phyloP scores from a whole-genome alignment of 2,888 invertebrate genomes.

The Cephus spinipes region DNA sequence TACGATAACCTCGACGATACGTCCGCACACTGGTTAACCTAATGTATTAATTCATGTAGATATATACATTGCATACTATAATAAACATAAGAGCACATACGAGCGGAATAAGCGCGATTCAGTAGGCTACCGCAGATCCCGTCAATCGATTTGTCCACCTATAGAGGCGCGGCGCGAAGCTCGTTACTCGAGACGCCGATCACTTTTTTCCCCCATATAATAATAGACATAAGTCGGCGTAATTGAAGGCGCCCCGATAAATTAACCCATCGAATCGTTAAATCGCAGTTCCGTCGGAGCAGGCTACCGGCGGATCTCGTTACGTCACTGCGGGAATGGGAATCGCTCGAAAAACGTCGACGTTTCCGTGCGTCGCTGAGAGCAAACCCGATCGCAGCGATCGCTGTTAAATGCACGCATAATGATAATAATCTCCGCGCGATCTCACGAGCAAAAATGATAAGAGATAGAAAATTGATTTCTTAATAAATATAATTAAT shows the following conservation, averaged over 20 bases:
- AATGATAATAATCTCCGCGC: neutral
- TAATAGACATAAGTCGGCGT: conserved; percentile 21
- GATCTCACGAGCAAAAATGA: neutral
- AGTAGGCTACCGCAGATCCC: conserved; percentile 1
- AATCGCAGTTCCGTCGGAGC: neutral
- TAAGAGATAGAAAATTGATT: neutral
- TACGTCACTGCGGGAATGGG: neutral
- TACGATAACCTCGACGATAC: neutral
- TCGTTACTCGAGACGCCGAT: conserved; percentile 18
- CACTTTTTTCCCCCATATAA: conserved; percentile 19
- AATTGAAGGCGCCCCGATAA: conserved; percentile 22
- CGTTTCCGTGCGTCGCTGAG: neutral
- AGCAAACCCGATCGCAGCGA: neutral
- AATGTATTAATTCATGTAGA: neutral
- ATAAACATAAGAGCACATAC: neutral
- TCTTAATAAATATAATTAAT: neutral
- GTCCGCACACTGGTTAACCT: neutral
- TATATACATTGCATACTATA: too few relatives aligned
- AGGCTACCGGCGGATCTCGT: neutral
- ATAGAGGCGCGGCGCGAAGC: conserved; percentile 14
- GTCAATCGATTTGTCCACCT: conserved; percentile 24
- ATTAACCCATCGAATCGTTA: conserved; percentile 21
- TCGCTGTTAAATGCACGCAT: neutral
- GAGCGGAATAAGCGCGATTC: neutral
- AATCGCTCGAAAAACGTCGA: neutral